Conservation (phyloP, 2,797 vertebrate species). For the Lutjanus argentimaculatus region DNA sequence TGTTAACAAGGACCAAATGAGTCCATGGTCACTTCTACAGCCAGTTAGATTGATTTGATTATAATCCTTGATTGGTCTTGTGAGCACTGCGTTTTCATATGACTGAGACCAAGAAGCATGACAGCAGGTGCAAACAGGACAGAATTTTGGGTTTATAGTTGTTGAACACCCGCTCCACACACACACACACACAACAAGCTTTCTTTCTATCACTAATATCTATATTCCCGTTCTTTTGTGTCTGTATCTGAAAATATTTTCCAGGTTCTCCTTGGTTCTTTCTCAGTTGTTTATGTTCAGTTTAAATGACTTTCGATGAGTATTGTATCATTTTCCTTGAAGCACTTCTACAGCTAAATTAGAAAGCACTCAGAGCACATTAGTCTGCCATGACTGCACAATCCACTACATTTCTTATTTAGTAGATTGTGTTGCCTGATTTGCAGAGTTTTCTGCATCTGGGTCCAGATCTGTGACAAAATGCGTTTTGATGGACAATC, state of each 20-base stretch:
- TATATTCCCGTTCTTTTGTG: neutral
- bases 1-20: neutral
- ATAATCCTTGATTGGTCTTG: neutral
- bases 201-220: neutral
- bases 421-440: neutral
- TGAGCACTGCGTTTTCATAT: neutral
- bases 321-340: neutral
- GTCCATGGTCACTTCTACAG: neutral
- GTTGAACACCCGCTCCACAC: no score
- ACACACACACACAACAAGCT: neutral
- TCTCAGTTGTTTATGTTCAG: neutral
- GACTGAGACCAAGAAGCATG: neutral
- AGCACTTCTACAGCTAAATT: neutral
- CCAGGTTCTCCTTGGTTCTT: neutral
- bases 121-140: neutral
- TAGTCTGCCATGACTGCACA: neutral
- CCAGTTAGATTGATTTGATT: neutral
- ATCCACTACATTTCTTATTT: neutral
- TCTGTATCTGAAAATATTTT: neutral
- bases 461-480: neutral
- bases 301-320: neutral
- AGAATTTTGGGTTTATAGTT: constrained; percentile 8
- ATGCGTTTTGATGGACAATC: neutral
- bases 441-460: neutral
- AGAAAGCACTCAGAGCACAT: constrained; percentile 5